phyloP scores from a whole-genome alignment of 2,797 vertebrate species.

The Sebastes oblongus region DNA sequence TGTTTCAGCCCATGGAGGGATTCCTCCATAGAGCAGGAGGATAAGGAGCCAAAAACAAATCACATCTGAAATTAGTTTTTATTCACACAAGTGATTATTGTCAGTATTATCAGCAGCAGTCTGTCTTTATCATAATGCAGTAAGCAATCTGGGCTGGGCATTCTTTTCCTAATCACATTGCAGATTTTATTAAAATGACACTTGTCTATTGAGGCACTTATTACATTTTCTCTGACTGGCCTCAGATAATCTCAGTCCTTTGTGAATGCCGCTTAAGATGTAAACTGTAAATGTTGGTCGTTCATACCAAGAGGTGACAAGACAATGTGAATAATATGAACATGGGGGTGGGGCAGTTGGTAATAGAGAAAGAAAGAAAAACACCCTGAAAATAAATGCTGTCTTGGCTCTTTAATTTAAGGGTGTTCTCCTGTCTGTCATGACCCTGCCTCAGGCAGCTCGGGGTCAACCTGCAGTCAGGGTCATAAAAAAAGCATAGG shows the following conservation, averaged over 20 bases:
- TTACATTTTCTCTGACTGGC: neutral
- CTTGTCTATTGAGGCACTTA: neutral
- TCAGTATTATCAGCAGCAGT: neutral
- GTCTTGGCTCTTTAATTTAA: constrained; percentile 55
- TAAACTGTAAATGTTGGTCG: neutral
- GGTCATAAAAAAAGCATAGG: constrained; percentile 44
- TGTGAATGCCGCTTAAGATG: neutral
- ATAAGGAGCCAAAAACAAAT: neutral
- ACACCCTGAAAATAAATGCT: constrained; percentile 37
- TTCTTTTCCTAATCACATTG: neutral
- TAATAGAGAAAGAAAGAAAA: constrained; percentile 19
- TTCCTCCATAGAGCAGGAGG: neutral
- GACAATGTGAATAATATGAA: neutral
- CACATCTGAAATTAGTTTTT: neutral
- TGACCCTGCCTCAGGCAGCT: constrained; percentile 51
- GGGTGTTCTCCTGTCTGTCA: constrained; percentile 1
- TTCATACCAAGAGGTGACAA: neutral
- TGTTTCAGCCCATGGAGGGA: neutral
- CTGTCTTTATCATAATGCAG: neutral
- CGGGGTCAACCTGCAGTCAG: constrained; percentile 58
- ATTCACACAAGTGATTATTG: neutral
- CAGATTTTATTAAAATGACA: constrained; percentile 6
- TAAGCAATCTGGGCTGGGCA: neutral
- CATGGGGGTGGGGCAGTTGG: neutral
- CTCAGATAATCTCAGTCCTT: neutral